Evolutionary conservation across 2,113 vertebrate genomes (phyloP), one percentile per base, ranked within the genome.

Genomic region (Malurus alboscapulatus): DNA sequence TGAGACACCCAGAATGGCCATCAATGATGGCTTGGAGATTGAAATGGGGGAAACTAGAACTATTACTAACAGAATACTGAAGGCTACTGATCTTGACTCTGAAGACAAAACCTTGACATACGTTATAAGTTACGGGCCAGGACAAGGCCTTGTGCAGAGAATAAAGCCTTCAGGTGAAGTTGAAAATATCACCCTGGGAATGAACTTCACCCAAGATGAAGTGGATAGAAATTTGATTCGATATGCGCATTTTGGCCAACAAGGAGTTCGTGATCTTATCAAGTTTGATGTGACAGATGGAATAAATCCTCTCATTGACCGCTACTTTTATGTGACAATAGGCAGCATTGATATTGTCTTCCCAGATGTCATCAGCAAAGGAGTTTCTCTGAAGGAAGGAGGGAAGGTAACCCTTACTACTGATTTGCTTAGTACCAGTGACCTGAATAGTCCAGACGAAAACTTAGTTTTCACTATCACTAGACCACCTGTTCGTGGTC

Each of bases 261-360:
- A 99, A 65, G 98, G 99, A 62, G 96, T 99, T 62, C 98, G 99
- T 26, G 99, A 99, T 96, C 98, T 99, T 48, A 98, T 99, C 89
- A 99, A 99, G 88, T 99, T 99, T 92, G 99, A 99, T 69, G 98
- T 99, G 83, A 99, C 99, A 1, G 99, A 99, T 88, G 99, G 99
- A 59, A 97, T 98, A 78, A 99, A 99, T 92, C 97, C 98, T 58
- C 98, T 99, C 59, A 99, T 99, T 74, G 99, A 99, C 95, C 98
- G 99, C 50, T 99, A 99, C 91, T 99, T 99, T 89, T 99, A 99
- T 58, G 97, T 99, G 24, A 98, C 99, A 4, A 85, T 99, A 29
- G 98, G 98, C 36, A 98, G 98, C 55, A 98, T 98, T 74, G 99
- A 99, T 93, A 97, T 98, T 85, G 98, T 99, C 58, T 99, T 99